Base-by-base conservation (phyloP, 2,113 vertebrate genomes). In the Orycteropus afer region DNA sequence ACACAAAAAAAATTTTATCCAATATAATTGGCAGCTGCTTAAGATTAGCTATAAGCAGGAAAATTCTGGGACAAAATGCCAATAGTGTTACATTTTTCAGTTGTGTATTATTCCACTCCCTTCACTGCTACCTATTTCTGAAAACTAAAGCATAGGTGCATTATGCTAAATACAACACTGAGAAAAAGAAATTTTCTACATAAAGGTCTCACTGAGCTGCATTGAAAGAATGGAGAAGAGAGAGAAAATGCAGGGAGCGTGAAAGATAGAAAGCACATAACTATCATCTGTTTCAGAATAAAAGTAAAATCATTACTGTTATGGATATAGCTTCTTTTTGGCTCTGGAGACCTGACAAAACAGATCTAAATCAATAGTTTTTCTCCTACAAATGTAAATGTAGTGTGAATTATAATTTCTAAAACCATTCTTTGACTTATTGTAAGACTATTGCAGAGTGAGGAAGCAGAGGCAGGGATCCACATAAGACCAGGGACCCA, bases 51-150 rank as follows among this genome's bases (percentile, higher is more conserved):
- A 82, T 45, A 25, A 65, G 12, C 61, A 53, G 71, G 42, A 91
- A 93, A 96, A 61, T 76, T 71, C 37, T 37, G 40, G 14, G 14
- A 63, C 12, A 79, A 55, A 88, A 45, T 73, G 34, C 25, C 20
- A 29, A 40, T 59, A 8, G 8, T 53, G 27, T 76, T 89, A 25
- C 57, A 63, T 89, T 51, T 89, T 89, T 67, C 63, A 78, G 59
- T n/a, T 90, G 47, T 1, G n/a, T 92, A 37, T 49, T 90, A 86
- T 93, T 89, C 34, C 42, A 37, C 45, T 90, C 94, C 65, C 0
- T 94, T 88, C 18, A 22, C 4, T 69, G 6, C 7, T 59, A 4
- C 15, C 15, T 87, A 20, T 34, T 81, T 74, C n/a, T 65, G 34
- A 20, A 87, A 89, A 93, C 8, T 42, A 59, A 85, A 59, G 14